Evolutionary conservation across 2,888 invertebrate species (phyloP).

Genomic region (Elaeidobius kamerunicus): DNA sequence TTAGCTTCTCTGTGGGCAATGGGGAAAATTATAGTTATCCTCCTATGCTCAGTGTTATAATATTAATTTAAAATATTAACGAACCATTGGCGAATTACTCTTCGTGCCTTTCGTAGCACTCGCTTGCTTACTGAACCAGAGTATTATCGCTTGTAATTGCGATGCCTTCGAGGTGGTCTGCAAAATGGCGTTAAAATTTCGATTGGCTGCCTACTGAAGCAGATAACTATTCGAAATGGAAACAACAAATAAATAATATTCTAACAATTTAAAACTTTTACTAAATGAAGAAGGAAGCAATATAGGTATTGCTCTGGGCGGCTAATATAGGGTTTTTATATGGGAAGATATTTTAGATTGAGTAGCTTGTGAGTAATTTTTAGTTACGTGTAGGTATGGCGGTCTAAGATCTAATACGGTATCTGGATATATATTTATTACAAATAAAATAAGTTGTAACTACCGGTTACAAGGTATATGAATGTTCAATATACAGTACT

Average conservation of each 20-base stretch:
- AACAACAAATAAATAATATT: background rate
- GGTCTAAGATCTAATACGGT: too few species aligned
- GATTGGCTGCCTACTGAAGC: slow-evolving; percentile 7
- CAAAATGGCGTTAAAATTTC: slow-evolving; percentile 5
- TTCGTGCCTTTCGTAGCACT: slow-evolving; percentile 1
- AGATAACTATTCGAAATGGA: background rate
- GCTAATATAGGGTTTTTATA: too few species aligned
- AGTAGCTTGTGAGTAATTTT: too few species aligned
- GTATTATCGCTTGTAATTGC: slow-evolving; percentile 12
- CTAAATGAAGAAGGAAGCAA: background rate
- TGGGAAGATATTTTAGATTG: too few species aligned
- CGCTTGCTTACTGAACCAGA: slow-evolving; percentile 9
- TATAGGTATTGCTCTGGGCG: background rate
- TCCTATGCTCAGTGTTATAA: too few species aligned
- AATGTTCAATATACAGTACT: too few species aligned
- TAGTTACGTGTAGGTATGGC: too few species aligned
- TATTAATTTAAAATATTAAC: slow-evolving; percentile 9
- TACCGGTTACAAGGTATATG: too few species aligned
- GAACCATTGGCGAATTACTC: slow-evolving; percentile 6
- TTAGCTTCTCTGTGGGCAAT: background rate
- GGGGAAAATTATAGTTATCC: too few species aligned
- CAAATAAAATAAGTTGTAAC: too few species aligned
- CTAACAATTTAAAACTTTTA: background rate
- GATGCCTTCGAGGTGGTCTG: slow-evolving; percentile 15
- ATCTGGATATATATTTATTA: too few species aligned